A percentile compares a stretch with the other conserved stretches of the same genome.
Evolutionary conservation across 2,113 vertebrate genomes (phyloP).

Genomic region (Pongo pygmaeus): DNA sequence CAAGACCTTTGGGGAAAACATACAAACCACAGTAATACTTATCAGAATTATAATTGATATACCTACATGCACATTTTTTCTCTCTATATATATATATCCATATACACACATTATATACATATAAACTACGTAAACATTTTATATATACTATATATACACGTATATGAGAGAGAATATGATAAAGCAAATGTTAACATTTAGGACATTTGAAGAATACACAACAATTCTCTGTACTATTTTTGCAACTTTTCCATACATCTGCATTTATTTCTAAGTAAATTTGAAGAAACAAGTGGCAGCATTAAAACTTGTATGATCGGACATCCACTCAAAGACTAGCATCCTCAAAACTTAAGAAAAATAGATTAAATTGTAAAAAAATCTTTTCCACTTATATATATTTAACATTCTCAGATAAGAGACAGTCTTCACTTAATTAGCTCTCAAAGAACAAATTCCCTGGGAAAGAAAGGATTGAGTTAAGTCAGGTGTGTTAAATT

Average conservation of each 20-base stretch:
- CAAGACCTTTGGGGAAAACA: neutral
- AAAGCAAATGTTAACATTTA: neutral
- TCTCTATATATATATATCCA: neutral
- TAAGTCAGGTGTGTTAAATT: conserved; percentile 24
- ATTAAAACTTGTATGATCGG: neutral
- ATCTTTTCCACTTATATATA: neutral
- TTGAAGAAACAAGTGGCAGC: neutral
- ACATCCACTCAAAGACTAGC: neutral
- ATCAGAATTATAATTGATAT: neutral
- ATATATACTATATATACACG: neutral
- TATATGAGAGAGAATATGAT: neutral
- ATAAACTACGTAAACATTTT: neutral
- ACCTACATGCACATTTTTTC: neutral
- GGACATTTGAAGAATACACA: neutral
- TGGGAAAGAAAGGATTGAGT: neutral
- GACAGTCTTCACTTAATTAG: neutral
- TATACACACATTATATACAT: neutral
- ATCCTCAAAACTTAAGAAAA: conserved; percentile 22
- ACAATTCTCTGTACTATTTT: conserved; percentile 8
- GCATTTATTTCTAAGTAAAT: conserved; percentile 34
- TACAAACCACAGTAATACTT: neutral
- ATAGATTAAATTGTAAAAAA: conserved; percentile 5
- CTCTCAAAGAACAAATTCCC: neutral
- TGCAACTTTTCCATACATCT: neutral
- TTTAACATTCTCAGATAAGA: neutral